A percentile compares a stretch with the other conserved stretches of the same genome.
phyloP scores from a whole-genome alignment of 2,888 invertebrate species.

The Slavum lentiscoides region DNA sequence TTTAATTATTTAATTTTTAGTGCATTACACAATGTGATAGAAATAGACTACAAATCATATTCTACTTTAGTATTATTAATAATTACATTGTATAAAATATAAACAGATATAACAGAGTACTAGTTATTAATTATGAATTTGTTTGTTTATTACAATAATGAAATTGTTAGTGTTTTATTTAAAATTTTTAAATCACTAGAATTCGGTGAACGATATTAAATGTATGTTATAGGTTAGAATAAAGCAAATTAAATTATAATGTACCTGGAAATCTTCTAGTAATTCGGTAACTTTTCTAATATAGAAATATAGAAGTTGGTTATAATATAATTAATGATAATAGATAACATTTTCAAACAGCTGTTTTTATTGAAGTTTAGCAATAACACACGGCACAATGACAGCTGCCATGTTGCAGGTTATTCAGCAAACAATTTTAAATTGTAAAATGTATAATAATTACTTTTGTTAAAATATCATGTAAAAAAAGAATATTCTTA shows the following conservation, averaged over 20 bases:
- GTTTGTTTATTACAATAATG: too few relatives aligned
- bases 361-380: slow-evolving; percentile 2
- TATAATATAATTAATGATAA: slow-evolving; percentile 7
- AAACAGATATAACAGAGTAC: too few relatives aligned
- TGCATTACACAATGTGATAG: too few relatives aligned
- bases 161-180: too few relatives aligned
- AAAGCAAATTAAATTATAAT: not conserved
- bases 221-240: not conserved
- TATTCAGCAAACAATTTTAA: not conserved
- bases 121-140: too few relatives aligned
- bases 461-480: not conserved
- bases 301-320: not conserved
- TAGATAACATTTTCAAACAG: slow-evolving; percentile 20
- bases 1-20: too few relatives aligned
- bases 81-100: too few relatives aligned
- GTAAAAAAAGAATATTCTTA: not conserved
- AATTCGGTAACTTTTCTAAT: too few relatives aligned
- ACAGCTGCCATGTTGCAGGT: too few relatives aligned
- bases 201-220: not conserved
- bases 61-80: too few relatives aligned
- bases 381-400: not conserved
- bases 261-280: not conserved
- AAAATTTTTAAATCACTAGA: too few relatives aligned
- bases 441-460: not conserved
- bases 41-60: too few relatives aligned